These are phyloP conservation scores for Hypanus sabinus DNA, from an alignment of 2,113 vertebrate species.

Conservation along the genomic window DNA sequence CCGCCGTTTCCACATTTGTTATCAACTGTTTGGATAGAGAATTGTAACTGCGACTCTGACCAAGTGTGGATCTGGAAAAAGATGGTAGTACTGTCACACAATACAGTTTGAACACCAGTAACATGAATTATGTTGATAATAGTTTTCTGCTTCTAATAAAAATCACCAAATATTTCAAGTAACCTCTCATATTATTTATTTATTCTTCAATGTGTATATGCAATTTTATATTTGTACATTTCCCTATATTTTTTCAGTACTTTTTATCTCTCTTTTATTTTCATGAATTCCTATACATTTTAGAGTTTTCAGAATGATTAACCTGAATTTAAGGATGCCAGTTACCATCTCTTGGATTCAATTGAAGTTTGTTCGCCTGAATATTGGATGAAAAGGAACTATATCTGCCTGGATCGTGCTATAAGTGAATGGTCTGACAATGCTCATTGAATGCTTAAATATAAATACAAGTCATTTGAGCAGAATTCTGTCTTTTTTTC, in stretches of 20 bases:
- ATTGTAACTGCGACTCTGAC: conserved; percentile 82
- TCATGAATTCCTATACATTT: not conserved
- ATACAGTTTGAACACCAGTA: not conserved
- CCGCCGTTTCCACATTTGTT: conserved; percentile 90
- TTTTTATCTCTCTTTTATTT: not conserved
- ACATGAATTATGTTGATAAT: not conserved
- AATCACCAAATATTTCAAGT: not conserved
- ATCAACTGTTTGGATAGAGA: conserved; percentile 94
- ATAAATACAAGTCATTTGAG: not conserved
- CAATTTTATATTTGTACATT: not conserved
- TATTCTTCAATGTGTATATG: not conserved
- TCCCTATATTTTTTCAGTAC: not conserved
- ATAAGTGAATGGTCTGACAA: not conserved
- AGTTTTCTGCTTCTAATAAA: not conserved
- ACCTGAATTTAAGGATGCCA: not conserved
- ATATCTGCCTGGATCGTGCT: not conserved
- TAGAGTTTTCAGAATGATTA: not conserved
- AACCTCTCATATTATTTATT: not conserved
- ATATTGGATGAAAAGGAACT: not conserved
- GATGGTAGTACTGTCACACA: conserved; percentile 1
- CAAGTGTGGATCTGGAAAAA: conserved; percentile 71
- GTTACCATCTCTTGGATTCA: not conserved
- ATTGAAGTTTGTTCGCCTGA: not conserved
- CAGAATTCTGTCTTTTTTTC: not conserved
- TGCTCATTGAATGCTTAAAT: not conserved